A percentile compares a stretch with the other conserved stretches of the same genome.
phyloP scores from a whole-genome alignment of 2,888 invertebrate genomes.

The Patella depressa region DNA sequence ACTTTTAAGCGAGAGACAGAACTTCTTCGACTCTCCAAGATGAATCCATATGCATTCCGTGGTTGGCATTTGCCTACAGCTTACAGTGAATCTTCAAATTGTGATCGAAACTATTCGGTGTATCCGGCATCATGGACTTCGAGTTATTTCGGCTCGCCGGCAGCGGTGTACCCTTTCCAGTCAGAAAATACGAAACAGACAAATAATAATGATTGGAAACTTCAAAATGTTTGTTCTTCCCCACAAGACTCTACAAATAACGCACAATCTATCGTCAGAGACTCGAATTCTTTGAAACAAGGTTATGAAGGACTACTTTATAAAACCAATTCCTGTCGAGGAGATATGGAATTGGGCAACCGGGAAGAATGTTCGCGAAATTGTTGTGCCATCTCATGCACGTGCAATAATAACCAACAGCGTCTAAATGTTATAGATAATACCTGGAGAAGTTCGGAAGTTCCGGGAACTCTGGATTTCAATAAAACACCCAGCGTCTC shows the following conservation, averaged over 20 bases:
- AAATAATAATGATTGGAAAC: conserved; percentile 57
- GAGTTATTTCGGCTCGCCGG: conserved; percentile 56
- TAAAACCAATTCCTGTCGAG: conserved; percentile 48
- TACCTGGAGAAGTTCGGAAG: conserved; percentile 55
- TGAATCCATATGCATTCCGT: conserved; percentile 64
- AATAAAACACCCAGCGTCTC: conserved; percentile 54
- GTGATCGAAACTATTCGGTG: conserved; percentile 62
- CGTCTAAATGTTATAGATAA: conserved; percentile 56
- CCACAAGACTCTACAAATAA: conserved; percentile 18
- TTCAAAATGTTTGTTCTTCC: conserved; percentile 52
- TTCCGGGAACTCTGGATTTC: conserved; percentile 56
- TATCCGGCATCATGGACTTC: conserved; percentile 60
- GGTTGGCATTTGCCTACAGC: conserved; percentile 63
- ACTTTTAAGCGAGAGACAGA: background rate
- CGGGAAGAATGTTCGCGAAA: conserved; percentile 54
- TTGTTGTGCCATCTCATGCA: conserved; percentile 60
- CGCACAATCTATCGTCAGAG: conserved; percentile 17
- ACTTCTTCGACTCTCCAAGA: conserved; percentile 32
- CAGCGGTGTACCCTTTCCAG: conserved; percentile 57
- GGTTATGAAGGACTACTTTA: conserved; percentile 58
- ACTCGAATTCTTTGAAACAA: conserved; percentile 44
- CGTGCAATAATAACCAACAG: conserved; percentile 54
- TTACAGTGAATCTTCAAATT: conserved; percentile 57
- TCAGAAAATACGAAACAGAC: conserved; percentile 51
- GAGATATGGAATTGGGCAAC: conserved; percentile 35